phyloP scores from a whole-genome alignment of 2,113 vertebrate genomes.

The Coracopsis vasa region DNA sequence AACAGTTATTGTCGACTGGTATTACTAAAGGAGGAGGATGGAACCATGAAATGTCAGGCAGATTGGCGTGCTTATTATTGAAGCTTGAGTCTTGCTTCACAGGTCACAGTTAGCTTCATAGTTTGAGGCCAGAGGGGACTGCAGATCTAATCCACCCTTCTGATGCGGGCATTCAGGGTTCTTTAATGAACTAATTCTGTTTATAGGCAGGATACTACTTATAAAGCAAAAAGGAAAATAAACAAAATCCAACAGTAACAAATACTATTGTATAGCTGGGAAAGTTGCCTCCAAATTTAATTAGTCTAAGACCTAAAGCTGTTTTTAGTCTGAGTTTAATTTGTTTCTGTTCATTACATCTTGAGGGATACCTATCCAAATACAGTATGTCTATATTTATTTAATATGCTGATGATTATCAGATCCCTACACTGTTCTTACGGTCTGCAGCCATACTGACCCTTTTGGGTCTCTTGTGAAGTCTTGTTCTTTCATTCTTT shows the following conservation, averaged over 20 bases:
- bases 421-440: background rate
- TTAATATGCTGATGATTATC: background rate
- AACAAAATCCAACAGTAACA: background rate
- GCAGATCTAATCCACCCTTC: background rate
- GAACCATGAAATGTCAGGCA: background rate
- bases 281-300: background rate
- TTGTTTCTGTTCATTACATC: background rate
- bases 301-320: background rate
- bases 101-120: background rate
- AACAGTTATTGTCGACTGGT: background rate
- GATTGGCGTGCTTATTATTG: background rate
- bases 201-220: background rate
- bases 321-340: background rate
- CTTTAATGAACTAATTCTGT: background rate
- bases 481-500: fast-evolving
- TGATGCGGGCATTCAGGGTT: background rate
- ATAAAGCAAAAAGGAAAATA: background rate
- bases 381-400: background rate
- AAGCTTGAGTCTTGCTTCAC: background rate
- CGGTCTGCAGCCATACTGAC: background rate
- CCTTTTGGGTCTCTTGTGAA: background rate
- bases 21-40: background rate
- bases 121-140: background rate
- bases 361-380: background rate
- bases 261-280: background rate